Conservation (phyloP, 2,113 vertebrate genomes). For the Megaleporinus macrocephalus region DNA sequence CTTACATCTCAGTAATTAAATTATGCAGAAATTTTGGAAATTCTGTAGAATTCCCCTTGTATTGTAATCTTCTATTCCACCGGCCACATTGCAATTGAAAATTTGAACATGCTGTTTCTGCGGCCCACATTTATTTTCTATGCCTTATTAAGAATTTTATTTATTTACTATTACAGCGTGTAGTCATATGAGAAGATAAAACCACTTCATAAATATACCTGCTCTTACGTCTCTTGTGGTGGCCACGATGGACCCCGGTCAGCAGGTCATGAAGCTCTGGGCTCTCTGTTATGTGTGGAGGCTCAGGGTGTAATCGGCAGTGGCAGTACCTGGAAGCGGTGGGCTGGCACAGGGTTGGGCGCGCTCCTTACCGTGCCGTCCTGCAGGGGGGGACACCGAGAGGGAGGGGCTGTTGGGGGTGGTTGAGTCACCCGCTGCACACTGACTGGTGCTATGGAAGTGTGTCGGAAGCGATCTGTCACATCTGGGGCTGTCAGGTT, state of each 20-base stretch:
- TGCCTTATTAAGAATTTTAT: too few species aligned
- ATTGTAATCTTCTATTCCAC: too few species aligned
- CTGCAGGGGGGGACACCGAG: constrained; percentile 84
- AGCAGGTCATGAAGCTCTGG: not conserved
- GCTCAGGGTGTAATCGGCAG: constrained; percentile 85
- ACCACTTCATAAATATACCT: not conserved
- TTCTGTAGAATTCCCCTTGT: too few species aligned
- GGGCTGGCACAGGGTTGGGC: constrained; percentile 73
- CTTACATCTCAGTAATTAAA: too few species aligned
- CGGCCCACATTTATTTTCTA: too few species aligned
- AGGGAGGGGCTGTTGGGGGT: constrained; percentile 59
- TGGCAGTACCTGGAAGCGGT: constrained; percentile 98
- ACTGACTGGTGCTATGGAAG: constrained; percentile 85
- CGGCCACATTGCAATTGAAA: too few species aligned
- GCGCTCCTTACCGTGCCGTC: constrained; percentile 91
- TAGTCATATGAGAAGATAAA: too few species aligned
- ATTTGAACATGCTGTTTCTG: too few species aligned
- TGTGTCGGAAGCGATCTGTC: constrained; percentile 95
- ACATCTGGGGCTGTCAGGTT: constrained; percentile 92
- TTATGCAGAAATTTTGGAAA: too few species aligned
- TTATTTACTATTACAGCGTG: too few species aligned
- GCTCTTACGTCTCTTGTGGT: not conserved
- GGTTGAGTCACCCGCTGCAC: constrained; percentile 89
- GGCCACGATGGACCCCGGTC: not conserved
- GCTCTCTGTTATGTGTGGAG: not conserved